These are phyloP conservation scores for Muscidifurax raptorellus DNA, from an alignment of 1,140 invertebrate species.

Conservation along the genomic window DNA sequence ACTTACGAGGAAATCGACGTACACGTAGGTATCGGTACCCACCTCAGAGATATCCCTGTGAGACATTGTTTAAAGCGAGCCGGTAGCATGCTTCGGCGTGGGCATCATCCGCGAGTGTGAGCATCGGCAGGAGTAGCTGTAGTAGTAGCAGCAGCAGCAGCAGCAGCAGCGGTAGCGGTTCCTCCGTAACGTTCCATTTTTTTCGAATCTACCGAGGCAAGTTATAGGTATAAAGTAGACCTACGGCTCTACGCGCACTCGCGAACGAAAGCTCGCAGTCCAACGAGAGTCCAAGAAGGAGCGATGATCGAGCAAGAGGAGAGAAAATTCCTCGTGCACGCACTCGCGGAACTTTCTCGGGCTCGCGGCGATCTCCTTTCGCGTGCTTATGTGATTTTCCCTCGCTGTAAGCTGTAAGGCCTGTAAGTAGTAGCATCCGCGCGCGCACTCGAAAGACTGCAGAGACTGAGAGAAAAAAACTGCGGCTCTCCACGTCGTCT, in stretches of 20 bases:
- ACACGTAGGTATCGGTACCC: conserved; percentile 51
- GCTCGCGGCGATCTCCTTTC: not conserved
- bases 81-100: conserved; percentile 68
- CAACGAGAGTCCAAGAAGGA: not conserved
- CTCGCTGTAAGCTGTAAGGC: too few species aligned
- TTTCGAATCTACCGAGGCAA: not conserved
- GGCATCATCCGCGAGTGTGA: conserved; percentile 59
- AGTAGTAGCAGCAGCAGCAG: not conserved
- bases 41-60: conserved; percentile 78
- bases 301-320: too few species aligned
- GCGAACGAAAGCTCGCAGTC: not conserved
- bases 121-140: not conserved
- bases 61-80: conserved; percentile 74
- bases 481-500: conserved; percentile 31
- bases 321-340: not conserved
- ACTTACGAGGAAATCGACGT: not conserved
- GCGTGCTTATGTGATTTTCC: not conserved
- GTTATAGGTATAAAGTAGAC: too few species aligned
- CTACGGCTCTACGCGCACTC: not conserved
- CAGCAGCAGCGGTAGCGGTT: not conserved
- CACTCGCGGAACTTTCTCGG: not conserved
- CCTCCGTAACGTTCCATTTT: conserved; percentile 10
- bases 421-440: not conserved
- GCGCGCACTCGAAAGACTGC: not conserved
- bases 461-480: not conserved